Base-by-base conservation (phyloP, 2,797 vertebrate species). In the Clarias laeviceps region DNA sequence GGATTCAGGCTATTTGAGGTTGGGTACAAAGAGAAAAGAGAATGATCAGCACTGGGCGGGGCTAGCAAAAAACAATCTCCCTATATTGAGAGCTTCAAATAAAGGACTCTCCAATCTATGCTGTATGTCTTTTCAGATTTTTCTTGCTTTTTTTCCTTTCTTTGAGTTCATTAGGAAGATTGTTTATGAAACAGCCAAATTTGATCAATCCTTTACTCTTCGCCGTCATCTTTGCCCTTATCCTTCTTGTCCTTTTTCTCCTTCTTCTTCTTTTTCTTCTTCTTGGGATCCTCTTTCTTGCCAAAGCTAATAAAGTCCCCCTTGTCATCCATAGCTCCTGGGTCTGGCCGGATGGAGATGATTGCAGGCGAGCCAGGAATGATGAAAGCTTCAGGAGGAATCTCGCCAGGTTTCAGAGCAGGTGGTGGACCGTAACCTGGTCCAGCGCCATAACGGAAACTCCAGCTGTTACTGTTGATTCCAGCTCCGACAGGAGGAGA, bases 211-310 rank as follows among this genome's bases (percentile, higher is more conserved):
- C 27, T 83, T 94, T 96, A 98, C 85, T 98, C 97, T 82, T 98
- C 97, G 86, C 95, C 96, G 24, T 98, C 97, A 91, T 97, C 97
- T 93, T 97, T 98, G 90, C 96, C 97, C 93, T 98, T 98, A 56
- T 98, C 97, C 92, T 98, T 98, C 94, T 99, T 99, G 92, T 98
- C 98, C 95, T 98, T 98, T 80, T 98, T 97, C 94, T 98, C 98
- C 97, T 99, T 99, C 97, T 99, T 99, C 97, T 99, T 99, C 94
- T 99, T 99, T 91, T 99, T 99, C 94, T 99, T 99, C 95, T 99
- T 99, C 96, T 99, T 99, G 89, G 97, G 96, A 85, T 99, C 98
- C 80, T 99, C 97, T 92, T 99, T 99, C 95, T 99, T 99, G 93
- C 98, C 98, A 88, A 99, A 99, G 93, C 97, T 98, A 94, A 99